Conservation (phyloP, 2,888 invertebrate species). For the Volucella inflata region DNA sequence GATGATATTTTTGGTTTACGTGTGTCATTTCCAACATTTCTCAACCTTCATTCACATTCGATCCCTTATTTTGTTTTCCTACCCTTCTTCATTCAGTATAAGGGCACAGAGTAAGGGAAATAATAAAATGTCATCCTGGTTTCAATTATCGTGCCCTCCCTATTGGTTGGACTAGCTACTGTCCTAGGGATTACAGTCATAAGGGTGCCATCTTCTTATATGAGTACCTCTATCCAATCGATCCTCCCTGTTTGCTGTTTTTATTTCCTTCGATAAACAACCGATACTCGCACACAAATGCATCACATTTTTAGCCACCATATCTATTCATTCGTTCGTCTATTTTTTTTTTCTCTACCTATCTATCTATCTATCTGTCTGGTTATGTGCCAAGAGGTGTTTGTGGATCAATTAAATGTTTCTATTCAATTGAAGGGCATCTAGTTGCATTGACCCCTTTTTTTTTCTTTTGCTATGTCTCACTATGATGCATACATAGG, state of each 20-base stretch:
- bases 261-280: constrained; percentile 3
- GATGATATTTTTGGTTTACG: constrained; percentile 46
- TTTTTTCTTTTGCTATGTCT: constrained; percentile 54
- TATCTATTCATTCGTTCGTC: neutral
- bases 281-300: constrained; percentile 14
- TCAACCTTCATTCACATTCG: constrained; percentile 5
- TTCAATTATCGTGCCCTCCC: constrained; percentile 30
- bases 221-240: constrained; percentile 12
- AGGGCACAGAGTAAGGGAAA: neutral
- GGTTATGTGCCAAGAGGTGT: constrained; percentile 29
- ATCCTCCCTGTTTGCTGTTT: constrained; percentile 46
- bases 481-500: constrained; percentile 67
- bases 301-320: neutral
- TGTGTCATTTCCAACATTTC: constrained; percentile 35
- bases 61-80: constrained; percentile 2
- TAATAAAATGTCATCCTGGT: constrained; percentile 54
- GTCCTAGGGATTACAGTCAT: constrained; percentile 1
- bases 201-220: constrained; percentile 49
- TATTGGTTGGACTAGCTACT: constrained; percentile 44
- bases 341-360: neutral
- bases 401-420: constrained; percentile 69
- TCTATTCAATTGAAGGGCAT: constrained; percentile 77
- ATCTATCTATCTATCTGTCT: constrained; percentile 42
- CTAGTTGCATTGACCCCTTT: constrained; percentile 78
- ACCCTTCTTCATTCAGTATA: too few species aligned